phyloP scores from a whole-genome alignment of 2,888 invertebrate species.

The Keiferia lycopersicella region DNA sequence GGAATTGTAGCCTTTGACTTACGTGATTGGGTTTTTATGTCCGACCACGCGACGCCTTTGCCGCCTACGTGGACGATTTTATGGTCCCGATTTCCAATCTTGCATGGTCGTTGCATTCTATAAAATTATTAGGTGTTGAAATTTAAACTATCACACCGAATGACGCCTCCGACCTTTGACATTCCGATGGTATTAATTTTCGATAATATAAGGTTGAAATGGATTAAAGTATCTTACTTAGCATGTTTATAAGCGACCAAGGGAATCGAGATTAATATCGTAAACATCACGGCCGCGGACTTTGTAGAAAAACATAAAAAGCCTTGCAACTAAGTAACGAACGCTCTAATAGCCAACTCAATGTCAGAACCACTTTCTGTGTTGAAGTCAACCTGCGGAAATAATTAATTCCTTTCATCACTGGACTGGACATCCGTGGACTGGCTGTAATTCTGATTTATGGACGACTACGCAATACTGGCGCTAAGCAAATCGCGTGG shows the following conservation, averaged over 20 bases:
- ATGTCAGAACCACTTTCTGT: slow-evolving; percentile 67
- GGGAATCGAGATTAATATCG: background rate
- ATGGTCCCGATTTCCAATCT: slow-evolving; percentile 30
- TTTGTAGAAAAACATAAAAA: background rate
- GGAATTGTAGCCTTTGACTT: slow-evolving; percentile 39
- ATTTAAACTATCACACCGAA: slow-evolving; percentile 22
- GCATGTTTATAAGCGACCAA: background rate
- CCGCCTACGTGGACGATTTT: slow-evolving; percentile 33
- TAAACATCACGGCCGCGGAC: slow-evolving; percentile 6
- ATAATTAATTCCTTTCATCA: slow-evolving; percentile 61
- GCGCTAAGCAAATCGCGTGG: slow-evolving; percentile 45
- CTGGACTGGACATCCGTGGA: slow-evolving; percentile 38
- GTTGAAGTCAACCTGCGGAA: slow-evolving; percentile 55
- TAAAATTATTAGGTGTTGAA: slow-evolving; percentile 28
- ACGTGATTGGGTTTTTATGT: slow-evolving; percentile 48
- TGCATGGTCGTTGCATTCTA: slow-evolving; percentile 26
- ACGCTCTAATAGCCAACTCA: slow-evolving; percentile 32
- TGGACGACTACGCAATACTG: slow-evolving; percentile 42
- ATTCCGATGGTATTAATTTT: slow-evolving; percentile 22
- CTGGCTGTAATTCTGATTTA: slow-evolving; percentile 51
- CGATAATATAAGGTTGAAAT: slow-evolving; percentile 1
- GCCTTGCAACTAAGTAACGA: background rate
- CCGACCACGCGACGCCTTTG: slow-evolving; percentile 29
- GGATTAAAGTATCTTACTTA: slow-evolving; percentile 5
- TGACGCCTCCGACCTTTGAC: slow-evolving; percentile 27